Conservation (phyloP, 2,888 invertebrate genomes). For the Agonopterix arenella region DNA sequence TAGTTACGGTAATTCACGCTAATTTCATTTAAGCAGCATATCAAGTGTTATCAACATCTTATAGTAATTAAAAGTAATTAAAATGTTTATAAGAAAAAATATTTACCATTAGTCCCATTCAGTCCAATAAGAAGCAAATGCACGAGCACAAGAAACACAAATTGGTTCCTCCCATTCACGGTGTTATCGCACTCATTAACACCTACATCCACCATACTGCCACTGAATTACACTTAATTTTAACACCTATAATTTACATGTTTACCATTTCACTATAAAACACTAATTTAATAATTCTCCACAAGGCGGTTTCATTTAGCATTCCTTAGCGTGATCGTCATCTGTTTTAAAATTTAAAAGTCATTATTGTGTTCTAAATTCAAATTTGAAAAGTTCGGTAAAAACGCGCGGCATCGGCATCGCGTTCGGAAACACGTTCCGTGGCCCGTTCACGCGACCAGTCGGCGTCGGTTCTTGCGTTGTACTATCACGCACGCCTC, state of each 20-base stretch:
- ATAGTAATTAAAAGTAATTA: neutral
- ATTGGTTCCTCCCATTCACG: slow-evolving; percentile 72
- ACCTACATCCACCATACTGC: slow-evolving; percentile 75
- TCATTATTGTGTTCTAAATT: slow-evolving; percentile 27
- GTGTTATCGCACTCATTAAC: slow-evolving; percentile 71
- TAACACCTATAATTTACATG: slow-evolving; percentile 66
- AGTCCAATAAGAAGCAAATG: slow-evolving; percentile 72
- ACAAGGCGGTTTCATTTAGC: slow-evolving; percentile 1
- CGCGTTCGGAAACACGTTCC: slow-evolving; percentile 19
- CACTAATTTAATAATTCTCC: slow-evolving; percentile 12
- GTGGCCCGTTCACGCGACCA: slow-evolving; percentile 47
- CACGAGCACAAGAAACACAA: slow-evolving; percentile 70
- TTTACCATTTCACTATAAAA: slow-evolving; percentile 40
- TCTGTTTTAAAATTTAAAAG: slow-evolving; percentile 11
- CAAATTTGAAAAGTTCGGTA: slow-evolving; percentile 47
- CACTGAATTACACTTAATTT: slow-evolving; percentile 59
- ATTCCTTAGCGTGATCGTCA: slow-evolving; percentile 1
- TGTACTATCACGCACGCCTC: slow-evolving; percentile 60
- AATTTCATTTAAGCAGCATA: neutral
- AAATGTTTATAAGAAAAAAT: slow-evolving; percentile 15
- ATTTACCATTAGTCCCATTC: slow-evolving; percentile 72
- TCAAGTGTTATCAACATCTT: neutral
- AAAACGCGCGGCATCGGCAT: slow-evolving; percentile 42
- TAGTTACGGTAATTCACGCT: neutral
- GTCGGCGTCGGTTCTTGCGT: slow-evolving; percentile 48